These are phyloP conservation scores for Criorhina ranunculi DNA, from an alignment of 2,888 invertebrate species.

Conservation along the genomic window DNA sequence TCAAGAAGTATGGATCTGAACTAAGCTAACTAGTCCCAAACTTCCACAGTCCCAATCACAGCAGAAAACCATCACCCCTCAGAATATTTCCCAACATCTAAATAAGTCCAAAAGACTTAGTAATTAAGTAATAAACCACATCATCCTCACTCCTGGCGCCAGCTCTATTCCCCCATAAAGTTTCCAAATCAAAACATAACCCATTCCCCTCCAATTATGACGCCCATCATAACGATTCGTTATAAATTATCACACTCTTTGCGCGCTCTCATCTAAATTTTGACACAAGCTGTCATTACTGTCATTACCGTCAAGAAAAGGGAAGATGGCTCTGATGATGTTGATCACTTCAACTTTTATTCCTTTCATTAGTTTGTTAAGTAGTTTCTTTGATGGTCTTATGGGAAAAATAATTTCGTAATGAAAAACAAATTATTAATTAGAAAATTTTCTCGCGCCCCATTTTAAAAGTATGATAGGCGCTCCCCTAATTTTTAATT, in stretches of 20 bases:
- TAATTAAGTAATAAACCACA: constrained; percentile 29
- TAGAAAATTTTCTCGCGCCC: not conserved
- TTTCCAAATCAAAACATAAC: constrained; percentile 45
- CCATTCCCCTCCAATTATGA: constrained; percentile 23
- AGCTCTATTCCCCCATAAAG: constrained; percentile 7
- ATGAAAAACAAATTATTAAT: constrained; percentile 52
- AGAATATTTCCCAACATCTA: not conserved
- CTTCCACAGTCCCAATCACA: too few relatives aligned
- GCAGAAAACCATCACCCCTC: not conserved
- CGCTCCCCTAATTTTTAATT: not conserved
- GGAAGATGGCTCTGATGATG: not conserved
- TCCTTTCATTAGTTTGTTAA: constrained; percentile 11
- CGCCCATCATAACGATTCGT: constrained; percentile 36
- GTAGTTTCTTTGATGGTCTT: constrained; percentile 32
- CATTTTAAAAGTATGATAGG: not conserved
- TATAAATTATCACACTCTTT: constrained; percentile 55
- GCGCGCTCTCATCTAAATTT: constrained; percentile 39
- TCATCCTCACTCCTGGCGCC: not conserved
- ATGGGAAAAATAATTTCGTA: constrained; percentile 31
- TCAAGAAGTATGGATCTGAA: too few relatives aligned
- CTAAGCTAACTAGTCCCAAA: too few relatives aligned
- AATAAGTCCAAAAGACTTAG: not conserved
- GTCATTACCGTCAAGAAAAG: constrained; percentile 27
- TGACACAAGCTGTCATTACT: constrained; percentile 65
- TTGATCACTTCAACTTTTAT: constrained; percentile 10